Base-by-base conservation (phyloP, 2,797 vertebrate genomes). In the Valencia hispanica region DNA sequence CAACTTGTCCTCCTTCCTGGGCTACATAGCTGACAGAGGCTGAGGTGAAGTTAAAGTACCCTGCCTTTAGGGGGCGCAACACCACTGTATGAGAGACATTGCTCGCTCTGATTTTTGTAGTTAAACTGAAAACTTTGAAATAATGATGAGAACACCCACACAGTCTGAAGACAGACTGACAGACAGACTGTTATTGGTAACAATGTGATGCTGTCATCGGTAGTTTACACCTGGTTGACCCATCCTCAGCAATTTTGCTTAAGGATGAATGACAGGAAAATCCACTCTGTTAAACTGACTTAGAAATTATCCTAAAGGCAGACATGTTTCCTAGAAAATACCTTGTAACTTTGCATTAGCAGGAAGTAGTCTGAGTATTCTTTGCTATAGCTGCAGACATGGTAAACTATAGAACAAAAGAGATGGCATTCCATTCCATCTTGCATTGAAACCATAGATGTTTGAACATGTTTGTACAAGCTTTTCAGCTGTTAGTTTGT, bases 31-130 rank as follows among this genome's bases (percentile, higher is more conserved):
- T 97, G 84, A 99, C 95, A 0, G 97, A 95, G 0, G 98, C 98
- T 0, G 97, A 99, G 39, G 97, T 99, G 90, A 99, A 99, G 93
- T 99, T 99, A 74, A 99, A 99, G 91, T 99, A 98, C 0, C 98
- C 98, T 0, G 97, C 97, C 87, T 99, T 98, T 73, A 99, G 94
- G 25, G 98, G 98, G 39, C 97, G 95, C 88, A 99, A 73, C 51
- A 99, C 98, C 73, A 99, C 98, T 0, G 98, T 99, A 91, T 99
- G 98, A 71, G 97, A 99, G 17, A 99, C 97, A 0, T 99, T 99
- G 86, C 98, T 99, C 0, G 97, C 98, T 25, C 98, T 99, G 34
- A 41, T 22, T 34, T 34, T 20, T 45, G 32, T 0, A 0, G 90
- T 97, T 93, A 97, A 95, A 90, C 93, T 61, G 6, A 85, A 17